Percentiles rank a stretch among this genome's conserved stretches.
Evolutionary conservation across 2,113 vertebrate genomes (phyloP).

Genomic region (Hymenochirus boettgeri): DNA sequence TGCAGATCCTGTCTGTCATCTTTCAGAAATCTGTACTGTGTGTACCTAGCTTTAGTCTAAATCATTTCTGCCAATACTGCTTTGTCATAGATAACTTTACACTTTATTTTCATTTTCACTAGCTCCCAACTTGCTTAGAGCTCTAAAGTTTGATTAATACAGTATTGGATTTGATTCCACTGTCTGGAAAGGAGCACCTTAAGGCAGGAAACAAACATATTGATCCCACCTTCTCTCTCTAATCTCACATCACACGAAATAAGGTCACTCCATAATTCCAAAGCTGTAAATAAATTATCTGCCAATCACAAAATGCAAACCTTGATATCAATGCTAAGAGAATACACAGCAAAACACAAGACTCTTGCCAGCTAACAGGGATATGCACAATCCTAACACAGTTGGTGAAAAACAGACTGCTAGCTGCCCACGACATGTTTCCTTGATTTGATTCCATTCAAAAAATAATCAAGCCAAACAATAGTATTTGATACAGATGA

Average conservation of each 20-base stretch:
- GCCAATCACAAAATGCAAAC: conserved; percentile 11
- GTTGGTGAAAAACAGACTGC: conserved; percentile 19
- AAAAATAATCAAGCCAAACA: conserved; percentile 6
- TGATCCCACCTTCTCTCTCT: conserved; percentile 16
- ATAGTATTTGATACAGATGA: neutral
- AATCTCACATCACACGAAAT: conserved; percentile 26
- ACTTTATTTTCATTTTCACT: conserved; percentile 8
- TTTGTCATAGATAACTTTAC: too few relatives aligned
- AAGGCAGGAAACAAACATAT: conserved; percentile 34
- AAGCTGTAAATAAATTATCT: conserved; percentile 16
- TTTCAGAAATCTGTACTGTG: too few relatives aligned
- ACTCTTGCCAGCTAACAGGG: conserved; percentile 22
- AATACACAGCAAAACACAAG: conserved; percentile 23
- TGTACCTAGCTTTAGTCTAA: too few relatives aligned
- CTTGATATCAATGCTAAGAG: conserved; percentile 17
- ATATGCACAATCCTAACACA: conserved; percentile 24
- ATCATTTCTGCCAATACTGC: too few relatives aligned
- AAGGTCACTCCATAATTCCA: conserved; percentile 24
- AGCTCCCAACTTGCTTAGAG: conserved; percentile 9
- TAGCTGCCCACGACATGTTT: conserved; percentile 24
- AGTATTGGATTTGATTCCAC: conserved; percentile 21
- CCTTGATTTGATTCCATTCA: conserved; percentile 15
- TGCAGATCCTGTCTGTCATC: too few relatives aligned
- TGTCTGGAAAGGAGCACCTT: conserved; percentile 28
- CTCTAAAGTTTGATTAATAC: conserved; percentile 32